Conservation (phyloP, 2,797 vertebrate species). For the Gambusia yucatana region DNA sequence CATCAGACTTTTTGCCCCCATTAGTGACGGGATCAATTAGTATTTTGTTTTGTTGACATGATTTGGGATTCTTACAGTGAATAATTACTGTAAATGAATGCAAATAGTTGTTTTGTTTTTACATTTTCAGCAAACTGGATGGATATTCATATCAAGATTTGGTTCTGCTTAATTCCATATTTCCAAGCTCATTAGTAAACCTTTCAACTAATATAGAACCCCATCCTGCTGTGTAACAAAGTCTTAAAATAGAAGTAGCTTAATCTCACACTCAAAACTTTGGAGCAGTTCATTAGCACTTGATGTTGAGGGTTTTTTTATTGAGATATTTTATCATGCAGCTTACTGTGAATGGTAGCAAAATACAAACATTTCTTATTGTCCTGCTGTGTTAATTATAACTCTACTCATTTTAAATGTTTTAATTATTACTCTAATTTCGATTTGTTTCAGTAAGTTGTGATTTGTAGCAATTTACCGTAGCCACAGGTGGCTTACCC, state of each 20-base stretch:
- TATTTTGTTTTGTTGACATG: background rate
- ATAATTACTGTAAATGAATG: background rate
- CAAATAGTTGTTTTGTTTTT: background rate
- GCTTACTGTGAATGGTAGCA: background rate
- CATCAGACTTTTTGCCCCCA: background rate
- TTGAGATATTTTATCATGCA: background rate
- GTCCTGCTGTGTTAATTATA: background rate
- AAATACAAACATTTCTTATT: background rate
- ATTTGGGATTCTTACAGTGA: background rate
- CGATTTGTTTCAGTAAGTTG: background rate
- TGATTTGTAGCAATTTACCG: background rate
- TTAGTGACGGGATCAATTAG: background rate
- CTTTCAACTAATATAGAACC: background rate
- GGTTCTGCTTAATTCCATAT: background rate
- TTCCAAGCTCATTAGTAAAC: background rate
- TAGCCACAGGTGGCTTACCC: background rate
- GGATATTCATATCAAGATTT: background rate
- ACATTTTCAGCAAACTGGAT: background rate
- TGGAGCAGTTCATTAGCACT: background rate
- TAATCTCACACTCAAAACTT: background rate
- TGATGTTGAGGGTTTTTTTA: background rate
- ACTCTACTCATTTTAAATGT: background rate
- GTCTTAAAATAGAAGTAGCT: background rate
- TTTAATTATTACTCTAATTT: background rate
- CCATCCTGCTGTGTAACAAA: background rate